Evolutionary conservation across 2,888 invertebrate genomes (phyloP), one percentile per base, ranked within the genome.

Genomic region (Macrophya alboannulata): DNA sequence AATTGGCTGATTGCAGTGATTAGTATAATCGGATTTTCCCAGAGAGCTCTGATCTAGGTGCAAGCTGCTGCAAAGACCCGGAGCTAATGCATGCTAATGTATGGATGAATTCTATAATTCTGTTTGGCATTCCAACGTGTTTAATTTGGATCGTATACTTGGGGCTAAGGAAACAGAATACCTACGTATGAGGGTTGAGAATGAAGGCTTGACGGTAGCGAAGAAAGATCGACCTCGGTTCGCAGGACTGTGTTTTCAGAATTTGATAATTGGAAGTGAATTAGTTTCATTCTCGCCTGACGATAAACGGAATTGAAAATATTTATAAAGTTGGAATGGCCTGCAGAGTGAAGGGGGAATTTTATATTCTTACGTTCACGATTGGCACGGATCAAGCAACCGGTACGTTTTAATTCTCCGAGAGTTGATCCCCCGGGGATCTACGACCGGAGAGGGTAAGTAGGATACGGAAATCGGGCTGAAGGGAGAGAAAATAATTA

Each of bases 1-100:
- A 85, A 85, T 85, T 79, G 79, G 68, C 62, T 85, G 85, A 85
- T 85, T 48, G 79, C 85, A 68, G 68, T 85, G 79, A 85, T 85
- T 85, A 77, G 85, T 74, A 9, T 84, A 62, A 85, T 85, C 85
- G 79, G 85, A 85, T 84, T 84, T 76, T 59, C 76, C 62, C 55
- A 37, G 84, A 25, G 51, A 71, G 55, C 48, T 84, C 72, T 72
- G 45, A 55, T 62, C 62, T 40, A n/a, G 84, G 5, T 62, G 84
- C 62, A 84, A 76, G 59, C 77, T 77, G 84, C 43, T 74, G 45
- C 72, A 74, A 74, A 74, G 72, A 45, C 37, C 43, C 43, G 25
- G 62, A 68, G 62, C 68, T 51, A 68, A 68, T n/a, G 85, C 65
- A 85, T 65, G 48, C 79, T 68, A 21, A 85, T 68, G 45, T 51